A percentile compares a stretch with the other conserved stretches of the same genome.
Evolutionary conservation across 2,888 invertebrate genomes (phyloP).

Genomic region (Saturnia japonica): DNA sequence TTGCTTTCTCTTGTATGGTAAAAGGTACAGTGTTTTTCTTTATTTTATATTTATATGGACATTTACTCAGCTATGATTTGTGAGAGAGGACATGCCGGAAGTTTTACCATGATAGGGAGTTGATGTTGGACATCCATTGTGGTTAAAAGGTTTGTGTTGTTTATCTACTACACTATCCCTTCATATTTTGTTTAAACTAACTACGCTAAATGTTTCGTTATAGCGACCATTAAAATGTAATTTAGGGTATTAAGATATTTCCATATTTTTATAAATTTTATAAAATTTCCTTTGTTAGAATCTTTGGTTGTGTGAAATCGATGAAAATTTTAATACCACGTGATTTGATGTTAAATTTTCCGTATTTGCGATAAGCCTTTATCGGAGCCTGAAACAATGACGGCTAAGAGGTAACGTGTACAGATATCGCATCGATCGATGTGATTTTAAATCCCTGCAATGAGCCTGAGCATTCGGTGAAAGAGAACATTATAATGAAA

Average conservation of each 20-base stretch:
- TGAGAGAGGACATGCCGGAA: not conserved
- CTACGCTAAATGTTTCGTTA: not conserved
- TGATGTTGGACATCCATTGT: not conserved
- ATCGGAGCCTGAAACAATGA: too few species aligned
- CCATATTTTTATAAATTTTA: not conserved
- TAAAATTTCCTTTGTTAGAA: not conserved
- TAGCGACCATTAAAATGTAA: not conserved
- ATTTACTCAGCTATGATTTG: not conserved
- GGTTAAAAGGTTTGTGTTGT: not conserved
- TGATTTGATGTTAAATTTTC: too few species aligned
- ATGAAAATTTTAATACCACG: not conserved
- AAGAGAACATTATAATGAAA: too few species aligned
- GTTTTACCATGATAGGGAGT: not conserved
- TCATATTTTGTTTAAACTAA: not conserved
- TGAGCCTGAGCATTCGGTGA: too few species aligned
- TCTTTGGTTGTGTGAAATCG: not conserved
- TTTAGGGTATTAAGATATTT: too few species aligned
- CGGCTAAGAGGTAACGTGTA: too few species aligned
- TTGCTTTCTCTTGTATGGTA: not conserved
- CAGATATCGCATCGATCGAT: too few species aligned
- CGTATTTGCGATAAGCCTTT: too few species aligned
- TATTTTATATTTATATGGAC: not conserved
- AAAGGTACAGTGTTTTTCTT: not conserved
- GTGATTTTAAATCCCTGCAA: too few species aligned
- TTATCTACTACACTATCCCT: not conserved